Percentiles rank a stretch among this genome's conserved stretches.
phyloP scores from a whole-genome alignment of 64 coral and sea anemone species.

The Pachyseris speciosa region DNA sequence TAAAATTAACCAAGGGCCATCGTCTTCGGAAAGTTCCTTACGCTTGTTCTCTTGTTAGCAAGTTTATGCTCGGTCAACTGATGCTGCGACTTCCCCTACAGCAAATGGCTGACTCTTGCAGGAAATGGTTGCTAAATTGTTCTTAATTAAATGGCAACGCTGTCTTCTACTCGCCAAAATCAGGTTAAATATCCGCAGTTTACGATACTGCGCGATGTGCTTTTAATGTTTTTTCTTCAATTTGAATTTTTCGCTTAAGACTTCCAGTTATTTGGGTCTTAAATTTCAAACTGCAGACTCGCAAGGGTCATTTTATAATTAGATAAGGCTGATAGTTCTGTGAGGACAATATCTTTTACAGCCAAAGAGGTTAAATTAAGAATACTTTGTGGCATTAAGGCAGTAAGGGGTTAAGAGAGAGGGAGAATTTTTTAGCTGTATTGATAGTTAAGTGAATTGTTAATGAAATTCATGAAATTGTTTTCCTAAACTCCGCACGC shows the following conservation, averaged over 20 bases:
- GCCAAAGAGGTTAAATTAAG: neutral
- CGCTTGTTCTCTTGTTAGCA: no score
- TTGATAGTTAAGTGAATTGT: neutral
- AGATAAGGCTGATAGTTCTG: neutral
- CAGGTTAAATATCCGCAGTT: neutral
- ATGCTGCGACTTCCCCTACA: no score
- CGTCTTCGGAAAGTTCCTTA: no score
- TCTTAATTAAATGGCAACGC: no score
- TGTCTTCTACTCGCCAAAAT: neutral
- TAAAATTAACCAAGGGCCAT: no score
- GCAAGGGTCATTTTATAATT: neutral
- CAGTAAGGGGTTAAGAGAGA: neutral
- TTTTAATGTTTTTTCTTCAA: neutral
- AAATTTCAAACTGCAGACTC: neutral
- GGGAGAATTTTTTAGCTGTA: neutral
- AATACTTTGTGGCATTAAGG: neutral
- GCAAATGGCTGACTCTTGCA: no score
- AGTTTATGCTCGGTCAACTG: no score
- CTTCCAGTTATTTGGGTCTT: neutral
- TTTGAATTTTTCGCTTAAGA: neutral
- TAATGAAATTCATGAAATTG: conserved; percentile 15
- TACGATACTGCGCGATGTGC: neutral
- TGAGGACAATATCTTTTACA: conserved; percentile 38
- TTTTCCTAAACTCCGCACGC: conserved; percentile 5
- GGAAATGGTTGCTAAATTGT: no score